These are phyloP conservation scores for Ceratitis capitata DNA, from an alignment of 1,140 invertebrate genomes.

Conservation along the genomic window DNA sequence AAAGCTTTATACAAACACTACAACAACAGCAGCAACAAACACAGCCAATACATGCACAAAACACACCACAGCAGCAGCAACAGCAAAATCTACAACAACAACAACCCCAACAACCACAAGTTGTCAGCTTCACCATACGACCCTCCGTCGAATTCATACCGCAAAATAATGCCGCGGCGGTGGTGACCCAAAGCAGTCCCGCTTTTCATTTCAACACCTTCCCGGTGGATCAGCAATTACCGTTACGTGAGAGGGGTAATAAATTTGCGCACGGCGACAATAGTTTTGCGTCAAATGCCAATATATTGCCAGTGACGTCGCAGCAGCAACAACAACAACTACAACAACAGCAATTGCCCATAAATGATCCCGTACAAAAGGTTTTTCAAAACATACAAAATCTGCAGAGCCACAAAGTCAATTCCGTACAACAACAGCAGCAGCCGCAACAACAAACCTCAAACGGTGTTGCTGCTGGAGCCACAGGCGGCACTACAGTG, in stretches of 20 bases:
- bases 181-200: constrained; percentile 53
- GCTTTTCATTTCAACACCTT: constrained; percentile 60
- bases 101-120: constrained; percentile 40
- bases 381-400: constrained; percentile 63
- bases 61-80: not conserved
- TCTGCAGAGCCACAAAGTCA: constrained; percentile 30
- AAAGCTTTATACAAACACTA: constrained; percentile 51
- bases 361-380: constrained; percentile 56
- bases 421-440: no score
- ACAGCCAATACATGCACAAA: constrained; percentile 9
- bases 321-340: no score
- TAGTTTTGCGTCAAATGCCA: constrained; percentile 44
- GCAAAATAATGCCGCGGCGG: no score
- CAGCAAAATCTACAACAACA: constrained; percentile 33
- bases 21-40: constrained; percentile 51
- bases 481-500: constrained; percentile 44
- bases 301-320: constrained; percentile 48
- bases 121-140: constrained; percentile 57
- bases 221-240: constrained; percentile 63
- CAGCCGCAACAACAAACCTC: constrained; percentile 43
- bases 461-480: no score
- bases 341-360: constrained; percentile 37
- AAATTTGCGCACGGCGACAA: constrained; percentile 38
- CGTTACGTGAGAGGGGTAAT: constrained; percentile 44
- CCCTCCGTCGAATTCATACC: constrained; percentile 64